phyloP scores from a whole-genome alignment of 2,113 vertebrate genomes.

The Numida meleagris region DNA sequence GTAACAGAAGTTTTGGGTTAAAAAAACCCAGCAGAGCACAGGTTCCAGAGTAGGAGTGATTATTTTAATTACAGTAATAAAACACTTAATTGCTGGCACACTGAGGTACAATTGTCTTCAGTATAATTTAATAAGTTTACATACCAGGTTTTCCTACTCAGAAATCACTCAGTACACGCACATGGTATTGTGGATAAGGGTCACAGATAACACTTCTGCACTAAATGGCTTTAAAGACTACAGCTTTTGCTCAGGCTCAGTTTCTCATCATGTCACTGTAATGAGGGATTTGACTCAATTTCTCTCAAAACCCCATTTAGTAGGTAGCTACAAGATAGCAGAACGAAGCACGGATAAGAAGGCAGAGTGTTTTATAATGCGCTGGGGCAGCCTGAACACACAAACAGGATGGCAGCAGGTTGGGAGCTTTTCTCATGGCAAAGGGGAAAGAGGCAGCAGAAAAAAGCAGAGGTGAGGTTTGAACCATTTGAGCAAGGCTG shows the following conservation, averaged over 20 bases:
- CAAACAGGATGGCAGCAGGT: not conserved
- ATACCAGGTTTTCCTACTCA: not conserved
- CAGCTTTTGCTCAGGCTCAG: not conserved
- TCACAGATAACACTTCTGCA: not conserved
- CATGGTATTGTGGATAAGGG: not conserved
- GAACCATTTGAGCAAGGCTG: not conserved
- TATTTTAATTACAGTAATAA: conserved; percentile 37
- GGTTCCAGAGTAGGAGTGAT: not conserved
- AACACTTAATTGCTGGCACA: conserved; percentile 1
- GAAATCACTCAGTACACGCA: not conserved
- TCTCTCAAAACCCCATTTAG: not conserved
- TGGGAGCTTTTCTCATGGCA: not conserved
- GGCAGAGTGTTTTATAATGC: not conserved
- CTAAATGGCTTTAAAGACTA: not conserved
- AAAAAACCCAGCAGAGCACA: not conserved
- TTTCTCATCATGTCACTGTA: not conserved
- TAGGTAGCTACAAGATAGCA: not conserved
- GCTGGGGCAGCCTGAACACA: not conserved
- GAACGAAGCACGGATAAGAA: not conserved
- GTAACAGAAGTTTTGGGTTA: not conserved
- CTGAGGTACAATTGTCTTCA: not conserved
- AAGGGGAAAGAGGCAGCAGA: not conserved
- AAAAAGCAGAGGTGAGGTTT: not conserved
- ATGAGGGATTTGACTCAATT: not conserved
- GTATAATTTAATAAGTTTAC: not conserved